Base-by-base conservation (phyloP, 2,113 vertebrate genomes). In the Rattus rattus region DNA sequence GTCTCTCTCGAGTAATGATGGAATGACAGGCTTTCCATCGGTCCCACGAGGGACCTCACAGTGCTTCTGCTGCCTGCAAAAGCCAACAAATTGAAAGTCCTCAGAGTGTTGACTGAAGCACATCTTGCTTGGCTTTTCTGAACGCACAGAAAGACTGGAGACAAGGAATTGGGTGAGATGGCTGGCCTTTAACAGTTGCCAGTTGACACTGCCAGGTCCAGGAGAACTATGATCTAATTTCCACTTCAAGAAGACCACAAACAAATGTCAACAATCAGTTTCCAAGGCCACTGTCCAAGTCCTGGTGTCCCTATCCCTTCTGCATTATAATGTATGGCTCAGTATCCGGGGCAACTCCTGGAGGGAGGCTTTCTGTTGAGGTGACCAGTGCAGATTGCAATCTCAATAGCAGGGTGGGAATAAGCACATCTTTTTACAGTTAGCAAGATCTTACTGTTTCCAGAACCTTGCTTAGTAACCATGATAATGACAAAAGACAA, bases 241-340 rank as follows among this genome's bases (percentile, higher is more conserved):
- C 95, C 75, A 85, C 96, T 98, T 97, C 96, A 70, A 95, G 95
- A 70, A 96, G 83, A 96, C 87, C 95, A 76, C 84, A 97, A 97
- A 97, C 96, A 97, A 95, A 96, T 91, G 91, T 94, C 96, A 98
- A 98, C 97, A 98, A 96, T 94, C 83, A 90, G 97, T 98, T 97
- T 97, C 97, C 59, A 98, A 98, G 98, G 77, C 91, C 70, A 6
- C 83, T 63, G 54, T 97, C 95, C 95, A 97, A 85, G 56, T 89
- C 86, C 89, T 67, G 47, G 47, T 94, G 96, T 95, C 91, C 88
- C 81, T 79, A 91, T 88, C 89, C 86, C 92, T 65, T 97, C 89
- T 90, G 83, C 69, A 69, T 84, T 97, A 30, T 81, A 97, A 98
- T 96, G 94, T 92, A 97, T 95, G 67, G 94, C 79, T 97, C 80